Base-by-base conservation (phyloP, 2,797 vertebrate genomes). In the Catamblyrhynchus diadema region DNA sequence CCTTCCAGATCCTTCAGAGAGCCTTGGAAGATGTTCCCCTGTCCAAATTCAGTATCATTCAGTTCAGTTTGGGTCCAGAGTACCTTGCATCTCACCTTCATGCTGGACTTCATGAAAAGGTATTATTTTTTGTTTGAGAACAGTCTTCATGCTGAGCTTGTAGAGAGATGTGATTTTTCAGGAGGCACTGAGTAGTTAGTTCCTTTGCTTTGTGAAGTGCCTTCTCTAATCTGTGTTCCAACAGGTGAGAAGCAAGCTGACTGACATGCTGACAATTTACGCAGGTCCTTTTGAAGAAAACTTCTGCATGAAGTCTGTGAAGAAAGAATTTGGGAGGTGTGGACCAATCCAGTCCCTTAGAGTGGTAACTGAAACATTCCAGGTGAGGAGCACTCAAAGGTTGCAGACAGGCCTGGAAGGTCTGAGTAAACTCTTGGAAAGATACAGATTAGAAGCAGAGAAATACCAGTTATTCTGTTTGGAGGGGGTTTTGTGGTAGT, bases 181-280 rank as follows among this genome's bases (percentile, higher is more conserved):
- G 81, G 64, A 50, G 79, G 51, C 48, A 86, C 79, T 27, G 37
- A 25, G 25, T 19, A 79, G 48, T 66, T 78, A 85, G 75, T 65
- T 81, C 72, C 51, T 90, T 75, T 88, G 84, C 84, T 94, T 51
- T 94, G 83, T 94, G 84, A 96, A 93, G 89, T 91, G 81, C 59
- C 86, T 73, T 78, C 81, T 66, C 37, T 87, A 44, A 62, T 93
- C 95, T 56, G 75, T 97, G 93, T 97, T 92, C 88, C 93, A 91
- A 4, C 71, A 99, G 98, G 95, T 98, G 96, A 97, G 93, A 44
- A 77, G 92, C 44, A 97, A 96, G 91, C 97, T 99, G 81, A 95
- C 96, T 84, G 98, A 98, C 79, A 98, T 99, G 98, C 98, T 98
- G 81, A 98, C 98, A 8, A 95, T 99, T 94, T 99, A 98, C 10